phyloP scores from a whole-genome alignment of 2,797 vertebrate species.

The Novumbra hubbsi region DNA sequence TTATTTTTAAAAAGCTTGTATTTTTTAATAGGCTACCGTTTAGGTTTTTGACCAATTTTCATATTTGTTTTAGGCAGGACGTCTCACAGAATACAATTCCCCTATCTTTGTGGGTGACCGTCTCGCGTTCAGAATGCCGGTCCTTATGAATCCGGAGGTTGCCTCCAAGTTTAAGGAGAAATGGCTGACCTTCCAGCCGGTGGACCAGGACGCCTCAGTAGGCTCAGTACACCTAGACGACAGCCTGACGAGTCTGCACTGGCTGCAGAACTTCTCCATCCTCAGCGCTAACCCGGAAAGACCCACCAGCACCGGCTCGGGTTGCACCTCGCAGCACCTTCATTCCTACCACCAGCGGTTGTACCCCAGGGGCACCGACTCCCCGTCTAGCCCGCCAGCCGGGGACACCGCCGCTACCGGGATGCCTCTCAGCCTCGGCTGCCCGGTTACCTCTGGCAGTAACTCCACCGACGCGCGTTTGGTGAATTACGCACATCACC shows the following conservation, averaged over 20 bases:
- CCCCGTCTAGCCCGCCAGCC: slow-evolving; percentile 80
- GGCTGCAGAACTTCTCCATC: slow-evolving; percentile 88
- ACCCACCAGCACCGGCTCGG: slow-evolving; percentile 48
- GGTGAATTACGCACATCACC: slow-evolving; percentile 36
- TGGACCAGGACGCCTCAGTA: slow-evolving; percentile 59
- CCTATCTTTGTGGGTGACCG: slow-evolving; percentile 17
- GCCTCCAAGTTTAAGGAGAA: slow-evolving; percentile 74
- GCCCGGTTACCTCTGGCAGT: slow-evolving; percentile 73
- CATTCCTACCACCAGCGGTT: slow-evolving; percentile 62
- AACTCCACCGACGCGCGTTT: slow-evolving; percentile 51
- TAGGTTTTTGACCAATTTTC: not conserved
- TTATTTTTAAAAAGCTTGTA: not conserved
- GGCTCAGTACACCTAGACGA: slow-evolving; percentile 75
- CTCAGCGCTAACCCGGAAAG: slow-evolving; percentile 76
- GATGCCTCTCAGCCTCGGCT: slow-evolving; percentile 73
- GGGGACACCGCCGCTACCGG: slow-evolving; percentile 80
- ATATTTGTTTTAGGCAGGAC: slow-evolving; percentile 10
- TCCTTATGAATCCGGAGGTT: slow-evolving; percentile 73
- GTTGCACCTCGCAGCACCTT: slow-evolving; percentile 67
- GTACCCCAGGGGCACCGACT: slow-evolving; percentile 67
- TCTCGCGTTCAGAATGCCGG: slow-evolving; percentile 72
- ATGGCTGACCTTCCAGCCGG: slow-evolving; percentile 69
- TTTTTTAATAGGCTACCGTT: no score
- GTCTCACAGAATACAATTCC: not conserved
- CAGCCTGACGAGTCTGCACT: slow-evolving; percentile 86